Evolutionary conservation across 2,797 vertebrate species (phyloP), one percentile per base, ranked within the genome.

Genomic region (Peromyscus eremicus): DNA sequence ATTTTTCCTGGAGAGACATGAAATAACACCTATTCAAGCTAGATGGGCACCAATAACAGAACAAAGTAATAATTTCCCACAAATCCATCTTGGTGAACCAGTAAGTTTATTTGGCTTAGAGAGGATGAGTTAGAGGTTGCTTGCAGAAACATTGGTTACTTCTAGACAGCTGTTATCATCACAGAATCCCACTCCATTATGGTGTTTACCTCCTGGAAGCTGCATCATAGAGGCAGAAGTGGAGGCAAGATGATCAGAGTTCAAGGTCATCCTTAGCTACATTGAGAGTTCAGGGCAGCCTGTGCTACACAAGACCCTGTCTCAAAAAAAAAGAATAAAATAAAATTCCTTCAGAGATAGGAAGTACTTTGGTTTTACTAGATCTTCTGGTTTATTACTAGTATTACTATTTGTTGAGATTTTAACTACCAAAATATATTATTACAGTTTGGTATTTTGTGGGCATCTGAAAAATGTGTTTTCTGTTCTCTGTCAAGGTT

Each of bases 371-470:
- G 68, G 8, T 52, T 70, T 86, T 46, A 49, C 43, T 23, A 85
- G 37, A 68, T 68, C 40, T 68, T 85, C 46, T 68, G 19, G 29
- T 21, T 73, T 73, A 37, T 87, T 71, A n/a, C 7, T 70, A 70
- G 12, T 89, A n/a, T 40, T 89, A 21, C 84, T 43, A 80, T 84
- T 83, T 92, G 64, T 82, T 82, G 62, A 91, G 37, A 13, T 87
- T 95, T 86, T 77, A 93, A 49, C 55, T 86, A 8, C 25, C 49
- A 13, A 88, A 92, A 62, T 87, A 89, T 46, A 70, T 86, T 37
- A 86, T 52, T 70, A n/a, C 34, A 71, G 34, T 92, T 94, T 86
- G 93, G 62, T 94, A 25, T 95, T 91, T 81, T 84, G 4, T 85
- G 66, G 57, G 46, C 34, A 85, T 95, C 87, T 90, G 37, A 87